Base-by-base conservation (phyloP, 1,140 invertebrate genomes). In the Rhagoletis zephyria region DNA sequence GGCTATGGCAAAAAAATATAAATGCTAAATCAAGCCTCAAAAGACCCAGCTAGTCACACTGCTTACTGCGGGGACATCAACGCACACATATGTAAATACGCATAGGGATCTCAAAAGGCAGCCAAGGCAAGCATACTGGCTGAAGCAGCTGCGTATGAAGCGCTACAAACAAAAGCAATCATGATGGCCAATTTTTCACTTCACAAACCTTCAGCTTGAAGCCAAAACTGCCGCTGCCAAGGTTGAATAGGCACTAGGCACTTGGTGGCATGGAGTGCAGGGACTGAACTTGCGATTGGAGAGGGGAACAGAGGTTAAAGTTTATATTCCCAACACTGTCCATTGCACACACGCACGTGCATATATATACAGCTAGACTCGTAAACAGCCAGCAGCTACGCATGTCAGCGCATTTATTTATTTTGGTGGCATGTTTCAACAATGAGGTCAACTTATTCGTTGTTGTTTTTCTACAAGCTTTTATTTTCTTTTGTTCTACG, bases 141-240 rank as follows among this genome's bases (percentile, higher is more conserved):
- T 42, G 30, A 81, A 81, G 74, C 74, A 81, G 74, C 74, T 81
- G 64, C 19, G 70, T 77, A 51, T n/a, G 30, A 30, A 30, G 30
- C 70, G 74, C 74, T n/a, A 81, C 74, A n/a, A 81, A 56, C 74
- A 81, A 81, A 42, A 81, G 48, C 74, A 81, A 81, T 81, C 74
- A 56, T 56, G 74, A 81, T 81, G 74, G 74, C 51, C 74, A 81
- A 81, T 81, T 81, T 81, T 81, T 81, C 74, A 81, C 45, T 81
- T 81, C 74, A 81, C 56, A n/a, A 81, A 81, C 74, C 74, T 59
- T 81, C 74, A 81, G 74, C 74, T 81, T 48, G 19, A 56, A 56
- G 51, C 51, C 48, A 56, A 59, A 51, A 19, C n/a, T 59, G 48
- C 16, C 16, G 74, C 19, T 81, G 74, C 74, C 48, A 81, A 81